phyloP scores from a whole-genome alignment of 1,140 invertebrate species.

The Steinernema feltiae region DNA sequence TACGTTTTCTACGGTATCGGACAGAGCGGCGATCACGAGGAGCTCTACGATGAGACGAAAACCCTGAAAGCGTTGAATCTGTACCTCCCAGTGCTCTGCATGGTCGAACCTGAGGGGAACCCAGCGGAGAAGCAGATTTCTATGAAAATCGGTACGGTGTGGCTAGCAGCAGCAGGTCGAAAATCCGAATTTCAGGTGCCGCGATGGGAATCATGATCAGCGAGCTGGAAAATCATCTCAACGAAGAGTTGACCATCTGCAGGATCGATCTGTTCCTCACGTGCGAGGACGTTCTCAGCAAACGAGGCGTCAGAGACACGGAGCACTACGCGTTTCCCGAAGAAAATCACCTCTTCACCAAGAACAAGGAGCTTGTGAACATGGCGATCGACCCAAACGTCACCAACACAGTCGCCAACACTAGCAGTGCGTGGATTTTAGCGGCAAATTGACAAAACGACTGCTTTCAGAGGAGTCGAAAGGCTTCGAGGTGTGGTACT shows the following conservation, averaged over 20 bases:
- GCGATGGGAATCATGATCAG: conserved; percentile 6
- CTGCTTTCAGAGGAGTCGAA: not conserved
- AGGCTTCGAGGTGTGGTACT: conserved; percentile 5
- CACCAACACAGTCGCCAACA: not conserved
- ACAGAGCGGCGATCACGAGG: not conserved
- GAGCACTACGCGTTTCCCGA: conserved; percentile 10
- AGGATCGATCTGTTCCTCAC: not conserved
- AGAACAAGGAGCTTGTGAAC: not conserved
- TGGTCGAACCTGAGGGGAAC: not conserved
- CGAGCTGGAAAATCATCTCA: not conserved
- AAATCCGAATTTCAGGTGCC: not conserved
- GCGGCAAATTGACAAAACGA: not conserved
- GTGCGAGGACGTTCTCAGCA: not conserved
- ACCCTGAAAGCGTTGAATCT: conserved; percentile 1
- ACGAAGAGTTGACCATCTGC: conserved; percentile 1
- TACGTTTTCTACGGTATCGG: conserved; percentile 1
- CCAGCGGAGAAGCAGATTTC: not conserved
- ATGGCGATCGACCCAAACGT: not conserved
- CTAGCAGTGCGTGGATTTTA: not conserved
- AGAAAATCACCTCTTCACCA: not conserved
- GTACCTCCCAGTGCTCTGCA: not conserved
- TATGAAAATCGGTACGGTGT: not conserved
- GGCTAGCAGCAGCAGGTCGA: not conserved
- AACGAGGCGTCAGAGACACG: not conserved
- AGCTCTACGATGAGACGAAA: not conserved